Evolutionary conservation across 2,797 vertebrate species (phyloP).

Genomic region (Scleropages formosus): DNA sequence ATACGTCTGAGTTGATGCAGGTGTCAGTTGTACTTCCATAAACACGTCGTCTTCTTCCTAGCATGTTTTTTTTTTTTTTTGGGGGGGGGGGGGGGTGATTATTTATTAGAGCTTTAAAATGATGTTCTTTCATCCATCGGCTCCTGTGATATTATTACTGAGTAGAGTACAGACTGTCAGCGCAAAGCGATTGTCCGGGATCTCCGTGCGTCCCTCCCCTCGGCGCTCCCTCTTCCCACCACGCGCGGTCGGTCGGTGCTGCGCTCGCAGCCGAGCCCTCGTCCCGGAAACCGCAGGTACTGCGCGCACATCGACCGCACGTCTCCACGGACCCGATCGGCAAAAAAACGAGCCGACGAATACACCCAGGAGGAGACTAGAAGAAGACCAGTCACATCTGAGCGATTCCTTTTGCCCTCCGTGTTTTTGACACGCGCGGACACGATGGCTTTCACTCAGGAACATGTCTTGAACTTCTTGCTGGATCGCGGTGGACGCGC

Average conservation of each 20-base stretch:
- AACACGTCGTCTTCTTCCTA: not conserved
- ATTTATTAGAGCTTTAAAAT: too few species aligned
- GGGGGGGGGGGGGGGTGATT: too few species aligned
- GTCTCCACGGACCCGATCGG: not conserved
- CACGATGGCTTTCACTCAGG: constrained; percentile 71
- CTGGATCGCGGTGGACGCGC: constrained; percentile 77
- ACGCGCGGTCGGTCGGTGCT: constrained; percentile 25
- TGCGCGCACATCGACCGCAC: constrained; percentile 28
- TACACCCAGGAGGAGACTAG: too few species aligned
- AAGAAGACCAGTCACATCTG: too few species aligned
- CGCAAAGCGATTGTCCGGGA: too few species aligned
- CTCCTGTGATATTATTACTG: too few species aligned
- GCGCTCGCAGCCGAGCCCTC: not conserved
- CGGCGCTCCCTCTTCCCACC: not conserved
- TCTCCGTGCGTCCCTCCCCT: constrained; percentile 11
- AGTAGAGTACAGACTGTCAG: too few species aligned
- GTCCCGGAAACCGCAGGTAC: constrained; percentile 71
- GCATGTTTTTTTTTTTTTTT: not conserved
- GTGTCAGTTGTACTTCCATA: too few species aligned
- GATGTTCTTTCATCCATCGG: too few species aligned
- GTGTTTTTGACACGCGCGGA: not conserved
- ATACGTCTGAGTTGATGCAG: too few species aligned
- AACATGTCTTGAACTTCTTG: constrained; percentile 76
- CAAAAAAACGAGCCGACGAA: too few species aligned
- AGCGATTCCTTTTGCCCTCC: too few species aligned